Percentiles rank a stretch among this genome's conserved stretches.
Conservation (phyloP, 2,113 vertebrate genomes). For the Sinocyclocheilus anshuiensis region DNA sequence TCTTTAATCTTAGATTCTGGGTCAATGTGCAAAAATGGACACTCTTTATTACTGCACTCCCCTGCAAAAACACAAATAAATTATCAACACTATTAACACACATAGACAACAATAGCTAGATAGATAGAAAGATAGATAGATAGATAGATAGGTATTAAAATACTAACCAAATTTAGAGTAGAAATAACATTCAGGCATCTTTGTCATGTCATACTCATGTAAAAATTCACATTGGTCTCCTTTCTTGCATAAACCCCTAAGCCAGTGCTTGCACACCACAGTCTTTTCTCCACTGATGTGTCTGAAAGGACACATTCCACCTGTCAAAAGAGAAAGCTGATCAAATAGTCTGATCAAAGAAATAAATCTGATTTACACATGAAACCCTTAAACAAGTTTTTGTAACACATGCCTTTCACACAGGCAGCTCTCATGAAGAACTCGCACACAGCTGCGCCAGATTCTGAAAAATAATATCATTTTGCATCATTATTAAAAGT, state of each 20-base stretch:
- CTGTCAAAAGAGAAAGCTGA: constrained; percentile 65
- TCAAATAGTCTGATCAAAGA: background rate
- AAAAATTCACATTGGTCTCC: constrained; percentile 99
- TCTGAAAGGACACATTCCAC: constrained; percentile 96
- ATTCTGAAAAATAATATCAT: constrained; percentile 79
- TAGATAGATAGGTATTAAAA: background rate
- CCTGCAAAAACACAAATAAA: constrained; percentile 72
- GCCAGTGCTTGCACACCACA: constrained; percentile 98
- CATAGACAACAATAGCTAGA: background rate
- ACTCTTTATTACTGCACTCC: constrained; percentile 99
- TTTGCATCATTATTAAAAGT: background rate
- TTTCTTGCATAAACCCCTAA: constrained; percentile 97
- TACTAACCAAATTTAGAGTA: constrained; percentile 96
- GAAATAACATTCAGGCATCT: constrained; percentile 99
- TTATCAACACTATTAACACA: background rate
- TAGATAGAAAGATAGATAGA: too few relatives aligned
- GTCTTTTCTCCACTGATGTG: constrained; percentile 99
- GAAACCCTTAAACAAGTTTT: background rate
- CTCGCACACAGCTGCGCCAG: constrained; percentile 95
- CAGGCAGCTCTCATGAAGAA: constrained; percentile 95
- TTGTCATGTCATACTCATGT: constrained; percentile 99
- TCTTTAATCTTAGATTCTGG: constrained; percentile 99
- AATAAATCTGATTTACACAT: background rate
- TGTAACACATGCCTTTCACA: constrained; percentile 83
- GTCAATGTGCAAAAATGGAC: constrained; percentile 97